These are phyloP conservation scores for Cerastoderma edule DNA, from an alignment of 2,888 invertebrate species.

Conservation along the genomic window DNA sequence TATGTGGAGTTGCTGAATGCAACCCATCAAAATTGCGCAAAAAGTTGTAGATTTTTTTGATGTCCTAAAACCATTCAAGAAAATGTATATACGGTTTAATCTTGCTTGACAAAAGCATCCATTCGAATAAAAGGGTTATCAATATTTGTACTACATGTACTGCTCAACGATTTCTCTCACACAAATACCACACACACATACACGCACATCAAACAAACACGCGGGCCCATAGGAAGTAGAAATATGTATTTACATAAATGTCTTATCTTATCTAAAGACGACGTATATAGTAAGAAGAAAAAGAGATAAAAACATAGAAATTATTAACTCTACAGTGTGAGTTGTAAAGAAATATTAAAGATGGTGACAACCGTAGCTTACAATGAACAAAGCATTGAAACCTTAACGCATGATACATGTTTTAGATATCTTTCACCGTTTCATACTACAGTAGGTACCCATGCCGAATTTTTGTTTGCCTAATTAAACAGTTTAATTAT, in stretches of 20 bases:
- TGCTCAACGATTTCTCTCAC: not conserved
- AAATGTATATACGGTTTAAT: no score
- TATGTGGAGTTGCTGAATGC: no score
- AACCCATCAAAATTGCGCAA: no score
- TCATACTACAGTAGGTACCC: no score
- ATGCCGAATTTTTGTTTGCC: no score
- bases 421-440: no score
- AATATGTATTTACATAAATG: not conserved
- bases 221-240: slow-evolving; percentile 10
- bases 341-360: not conserved
- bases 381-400: not conserved
- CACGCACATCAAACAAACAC: not conserved
- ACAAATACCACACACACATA: slow-evolving; percentile 16
- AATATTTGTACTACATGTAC: slow-evolving; percentile 11
- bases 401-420: no score
- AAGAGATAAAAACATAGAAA: not conserved
- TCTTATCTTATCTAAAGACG: slow-evolving; percentile 5
- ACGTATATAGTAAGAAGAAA: not conserved
- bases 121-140: slow-evolving; percentile 6
- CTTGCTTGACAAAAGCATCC: slow-evolving; percentile 3
- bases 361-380: not conserved
- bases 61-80: no score
- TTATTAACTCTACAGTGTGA: slow-evolving; percentile 4
- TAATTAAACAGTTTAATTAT: no score
- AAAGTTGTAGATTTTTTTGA: no score